phyloP scores from a whole-genome alignment of 2,888 invertebrate species.

The Acleris holmiana region DNA sequence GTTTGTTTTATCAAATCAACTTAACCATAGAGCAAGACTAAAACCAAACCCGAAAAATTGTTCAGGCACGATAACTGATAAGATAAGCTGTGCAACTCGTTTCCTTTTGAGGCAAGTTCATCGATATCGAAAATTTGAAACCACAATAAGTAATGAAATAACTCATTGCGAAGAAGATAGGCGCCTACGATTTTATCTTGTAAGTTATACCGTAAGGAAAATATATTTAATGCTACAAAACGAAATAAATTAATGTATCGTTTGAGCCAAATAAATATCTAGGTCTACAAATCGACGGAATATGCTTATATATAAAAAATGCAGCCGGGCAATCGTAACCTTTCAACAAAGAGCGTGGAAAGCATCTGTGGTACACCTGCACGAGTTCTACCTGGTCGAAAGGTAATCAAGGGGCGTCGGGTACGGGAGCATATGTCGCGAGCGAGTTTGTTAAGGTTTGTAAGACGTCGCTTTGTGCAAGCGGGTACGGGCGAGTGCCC shows the following conservation, averaged over 20 bases:
- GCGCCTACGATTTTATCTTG: too few relatives aligned
- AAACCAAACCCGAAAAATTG: background rate
- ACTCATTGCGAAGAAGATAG: too few relatives aligned
- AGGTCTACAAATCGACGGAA: too few relatives aligned
- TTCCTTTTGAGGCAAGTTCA: too few relatives aligned
- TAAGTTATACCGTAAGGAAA: too few relatives aligned
- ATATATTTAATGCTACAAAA: too few relatives aligned
- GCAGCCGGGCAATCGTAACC: background rate
- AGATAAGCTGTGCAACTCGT: too few relatives aligned
- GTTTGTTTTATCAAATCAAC: too few relatives aligned
- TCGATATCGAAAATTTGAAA: too few relatives aligned
- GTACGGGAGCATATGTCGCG: constrained; percentile 61
- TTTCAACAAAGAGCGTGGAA: constrained; percentile 1
- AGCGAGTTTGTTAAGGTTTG: constrained; percentile 42
- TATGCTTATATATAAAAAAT: background rate
- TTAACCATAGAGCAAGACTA: constrained; percentile 1
- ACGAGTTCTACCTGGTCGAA: constrained; percentile 35
- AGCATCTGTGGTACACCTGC: constrained; percentile 36
- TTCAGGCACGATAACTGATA: background rate
- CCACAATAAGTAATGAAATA: too few relatives aligned
- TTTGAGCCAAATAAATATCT: too few relatives aligned
- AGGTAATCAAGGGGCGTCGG: constrained; percentile 48
- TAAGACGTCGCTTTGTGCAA: constrained; percentile 71
- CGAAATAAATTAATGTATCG: too few relatives aligned
- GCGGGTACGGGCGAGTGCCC: constrained; percentile 58